Evolutionary conservation across 2,888 invertebrate species (phyloP).

Genomic region (Lithodes maja): DNA sequence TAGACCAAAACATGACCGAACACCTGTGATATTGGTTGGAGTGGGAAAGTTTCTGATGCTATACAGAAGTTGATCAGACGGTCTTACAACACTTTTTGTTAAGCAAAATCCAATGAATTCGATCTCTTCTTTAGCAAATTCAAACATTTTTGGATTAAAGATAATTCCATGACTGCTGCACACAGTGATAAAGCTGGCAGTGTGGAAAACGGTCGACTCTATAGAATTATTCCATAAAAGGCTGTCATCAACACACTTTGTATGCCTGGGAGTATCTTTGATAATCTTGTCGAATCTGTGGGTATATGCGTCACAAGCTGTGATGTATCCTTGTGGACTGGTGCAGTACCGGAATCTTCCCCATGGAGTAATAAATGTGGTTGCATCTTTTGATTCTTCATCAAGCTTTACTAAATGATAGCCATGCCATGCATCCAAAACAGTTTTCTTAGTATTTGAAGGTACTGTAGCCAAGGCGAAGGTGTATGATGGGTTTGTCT

Average conservation of each 20-base stretch:
- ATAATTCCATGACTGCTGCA: conserved; percentile 15
- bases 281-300: conserved; percentile 15
- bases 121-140: neutral
- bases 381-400: neutral
- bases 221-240: neutral
- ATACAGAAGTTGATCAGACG: neutral
- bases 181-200: conserved; percentile 4
- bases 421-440: conserved; percentile 24
- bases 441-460: neutral
- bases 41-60: neutral
- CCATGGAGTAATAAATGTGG: conserved; percentile 30
- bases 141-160: conserved; percentile 18
- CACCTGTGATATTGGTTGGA: conserved; percentile 40
- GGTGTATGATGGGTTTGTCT: conserved; percentile 23
- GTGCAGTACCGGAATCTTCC: conserved; percentile 27
- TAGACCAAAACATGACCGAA: conserved; percentile 39
- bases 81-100: neutral
- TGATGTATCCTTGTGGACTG: conserved; percentile 28
- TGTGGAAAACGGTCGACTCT: conserved; percentile 18
- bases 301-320: conserved; percentile 31
- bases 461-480: neutral
- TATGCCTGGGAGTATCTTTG: conserved; percentile 27
- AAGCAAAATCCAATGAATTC: conserved; percentile 24
- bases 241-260: conserved; percentile 31
- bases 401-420: conserved; percentile 11